Evolutionary conservation across 2,797 vertebrate genomes (phyloP), one percentile per base, ranked within the genome.

Genomic region (Acanthopagrus latus): DNA sequence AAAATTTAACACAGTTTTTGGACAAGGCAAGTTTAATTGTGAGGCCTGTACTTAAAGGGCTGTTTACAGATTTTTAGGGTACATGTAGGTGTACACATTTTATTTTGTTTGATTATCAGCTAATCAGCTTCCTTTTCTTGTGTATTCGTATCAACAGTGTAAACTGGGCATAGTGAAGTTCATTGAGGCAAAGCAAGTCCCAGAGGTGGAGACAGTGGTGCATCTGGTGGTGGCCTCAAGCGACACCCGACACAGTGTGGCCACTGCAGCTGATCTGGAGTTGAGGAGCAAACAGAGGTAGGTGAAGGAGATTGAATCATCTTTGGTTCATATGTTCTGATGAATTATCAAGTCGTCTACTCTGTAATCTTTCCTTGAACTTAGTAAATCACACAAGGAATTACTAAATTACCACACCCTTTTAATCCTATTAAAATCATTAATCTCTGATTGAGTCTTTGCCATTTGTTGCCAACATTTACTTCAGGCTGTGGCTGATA

Each of bases 81-180:
- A 17, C 29, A 25, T 51, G 21, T 58, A 11, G 0, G 10, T 48
- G 38, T 58, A n/a, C 2, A 29, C 21, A 21, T 8, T 54, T 41
- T 20, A 50, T 9, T 54, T 9, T 58, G 50, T 70, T 51, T 70
- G 3, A 23, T 3, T 43, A 1, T 17, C 13, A 23, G 20, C 9
- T 27, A 6, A 6, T 62, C 29, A 33, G 11, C 64, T 14, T 57
- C 6, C 7, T 46, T 83, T 7, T 13, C 25, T 77, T 64, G 13
- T 55, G 14, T 52, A 2, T 71, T 64, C 25, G 13, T 72, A 46
- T 69, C 17, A 29, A 68, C 92, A 99, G 98, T 99, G 98, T 92
- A 99, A 99, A 74, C 88, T 99, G 90, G 98, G 98, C 14, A 97
- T 99, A 64, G 97, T 99, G 85, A 99, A 98, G 88, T 99, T 99